phyloP scores from a whole-genome alignment of 2,797 vertebrate species.

The Martes flavigula region DNA sequence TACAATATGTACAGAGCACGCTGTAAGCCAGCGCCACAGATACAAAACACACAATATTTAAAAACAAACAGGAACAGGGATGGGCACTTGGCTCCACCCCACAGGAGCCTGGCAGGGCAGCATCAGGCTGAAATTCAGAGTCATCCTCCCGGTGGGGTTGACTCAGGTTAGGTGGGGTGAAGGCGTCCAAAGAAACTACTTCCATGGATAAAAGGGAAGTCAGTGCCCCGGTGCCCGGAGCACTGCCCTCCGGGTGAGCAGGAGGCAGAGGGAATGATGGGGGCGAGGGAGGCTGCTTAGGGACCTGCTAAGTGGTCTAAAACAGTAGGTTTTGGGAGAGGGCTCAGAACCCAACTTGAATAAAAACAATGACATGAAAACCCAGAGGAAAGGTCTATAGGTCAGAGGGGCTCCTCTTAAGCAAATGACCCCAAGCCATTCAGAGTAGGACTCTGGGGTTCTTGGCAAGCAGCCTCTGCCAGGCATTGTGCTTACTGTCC shows the following conservation, averaged over 20 bases:
- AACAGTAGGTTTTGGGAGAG: background rate
- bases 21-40: constrained; percentile 74
- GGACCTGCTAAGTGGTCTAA: constrained; percentile 44
- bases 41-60: constrained; percentile 74
- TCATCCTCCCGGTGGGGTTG: background rate
- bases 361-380: constrained; percentile 58
- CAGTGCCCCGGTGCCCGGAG: background rate
- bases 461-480: background rate
- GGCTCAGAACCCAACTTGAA: constrained; percentile 31
- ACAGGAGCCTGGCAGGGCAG: constrained; percentile 20
- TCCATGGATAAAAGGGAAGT: background rate
- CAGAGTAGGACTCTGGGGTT: background rate
- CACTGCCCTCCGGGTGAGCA: background rate
- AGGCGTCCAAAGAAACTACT: background rate
- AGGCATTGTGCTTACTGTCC: constrained; percentile 12
- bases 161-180: background rate
- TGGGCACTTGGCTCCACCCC: constrained; percentile 47
- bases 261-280: background rate
- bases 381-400: constrained; percentile 24
- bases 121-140: constrained; percentile 14
- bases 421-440: background rate
- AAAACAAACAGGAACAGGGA: constrained; percentile 73
- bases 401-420: background rate
- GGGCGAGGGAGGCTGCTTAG: background rate
- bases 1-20: constrained; percentile 87